These are phyloP conservation scores for Heterotis niloticus DNA, from an alignment of 2,113 vertebrate genomes.

Conservation along the genomic window DNA sequence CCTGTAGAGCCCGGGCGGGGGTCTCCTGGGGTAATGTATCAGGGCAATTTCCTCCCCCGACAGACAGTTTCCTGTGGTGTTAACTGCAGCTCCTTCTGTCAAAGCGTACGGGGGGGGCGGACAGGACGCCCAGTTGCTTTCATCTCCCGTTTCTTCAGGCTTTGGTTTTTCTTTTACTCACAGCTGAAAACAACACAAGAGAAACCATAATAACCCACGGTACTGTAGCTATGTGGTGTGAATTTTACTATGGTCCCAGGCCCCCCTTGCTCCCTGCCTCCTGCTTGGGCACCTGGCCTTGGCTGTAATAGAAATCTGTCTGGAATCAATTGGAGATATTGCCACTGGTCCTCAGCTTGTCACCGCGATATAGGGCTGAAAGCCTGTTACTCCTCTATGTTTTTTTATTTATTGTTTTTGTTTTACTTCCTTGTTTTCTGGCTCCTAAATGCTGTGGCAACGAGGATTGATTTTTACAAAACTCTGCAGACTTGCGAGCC, in stretches of 20 bases:
- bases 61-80: not conserved
- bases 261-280: not conserved
- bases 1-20: not conserved
- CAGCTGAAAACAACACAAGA: no score
- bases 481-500: no score
- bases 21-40: not conserved
- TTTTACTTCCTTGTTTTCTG: conserved; percentile 6
- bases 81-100: not conserved
- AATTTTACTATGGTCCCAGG: not conserved
- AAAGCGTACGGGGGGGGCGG: no score
- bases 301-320: conserved; percentile 2
- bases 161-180: not conserved
- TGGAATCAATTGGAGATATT: conserved; percentile 5
- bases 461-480: conserved; percentile 10
- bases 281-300: no score
- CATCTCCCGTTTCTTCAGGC: not conserved
- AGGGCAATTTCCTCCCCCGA: not conserved
- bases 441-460: conserved; percentile 3
- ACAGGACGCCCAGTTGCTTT: not conserved
- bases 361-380: not conserved
- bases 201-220: no score
- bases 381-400: not conserved
- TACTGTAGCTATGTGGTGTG: not conserved
- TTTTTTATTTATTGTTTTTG: conserved; percentile 9
- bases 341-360: not conserved